Percentiles rank a stretch among this genome's conserved stretches.
phyloP scores from a whole-genome alignment of 2,797 vertebrate species.

The Sebastolobus altivelis region DNA sequence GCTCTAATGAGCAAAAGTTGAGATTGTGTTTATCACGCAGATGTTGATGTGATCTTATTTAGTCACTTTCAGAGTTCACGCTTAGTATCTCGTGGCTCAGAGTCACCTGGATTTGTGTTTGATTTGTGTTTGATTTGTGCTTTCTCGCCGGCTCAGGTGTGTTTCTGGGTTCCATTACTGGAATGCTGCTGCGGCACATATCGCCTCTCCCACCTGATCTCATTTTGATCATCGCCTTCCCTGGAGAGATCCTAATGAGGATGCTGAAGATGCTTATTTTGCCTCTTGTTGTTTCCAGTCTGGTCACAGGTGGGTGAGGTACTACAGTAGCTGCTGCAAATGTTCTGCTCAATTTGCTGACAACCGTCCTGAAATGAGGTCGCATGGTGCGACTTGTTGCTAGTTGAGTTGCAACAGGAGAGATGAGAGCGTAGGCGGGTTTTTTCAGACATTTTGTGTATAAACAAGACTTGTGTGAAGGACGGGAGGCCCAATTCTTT shows the following conservation, averaged over 20 bases:
- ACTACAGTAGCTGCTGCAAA: conserved; percentile 23
- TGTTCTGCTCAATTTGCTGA: conserved; percentile 49
- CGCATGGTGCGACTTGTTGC: background rate
- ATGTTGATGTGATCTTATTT: background rate
- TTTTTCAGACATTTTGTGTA: background rate
- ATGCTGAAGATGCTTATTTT: conserved; percentile 99
- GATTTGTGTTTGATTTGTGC: conserved; percentile 23
- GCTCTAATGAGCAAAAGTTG: background rate
- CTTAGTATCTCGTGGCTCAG: background rate
- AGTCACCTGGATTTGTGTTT: conserved; percentile 1
- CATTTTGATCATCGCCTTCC: conserved; percentile 95
- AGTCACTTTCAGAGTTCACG: background rate
- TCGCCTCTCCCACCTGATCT: conserved; percentile 94
- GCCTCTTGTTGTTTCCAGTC: conserved; percentile 97
- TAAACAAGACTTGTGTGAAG: background rate
- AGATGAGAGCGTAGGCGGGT: conserved; percentile 7
- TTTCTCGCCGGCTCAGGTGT: conserved; percentile 86
- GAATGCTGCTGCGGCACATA: conserved; percentile 91
- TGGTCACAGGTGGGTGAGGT: conserved; percentile 94
- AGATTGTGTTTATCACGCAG: background rate
- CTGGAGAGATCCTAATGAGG: conserved; percentile 98
- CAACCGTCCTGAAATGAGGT: conserved; percentile 44
- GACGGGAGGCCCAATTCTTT: background rate
- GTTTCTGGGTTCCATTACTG: conserved; percentile 91
- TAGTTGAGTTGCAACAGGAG: conserved; percentile 13